These are phyloP conservation scores for Tonatia bakeri DNA, from an alignment of 2,113 vertebrate genomes.

Conservation along the genomic window DNA sequence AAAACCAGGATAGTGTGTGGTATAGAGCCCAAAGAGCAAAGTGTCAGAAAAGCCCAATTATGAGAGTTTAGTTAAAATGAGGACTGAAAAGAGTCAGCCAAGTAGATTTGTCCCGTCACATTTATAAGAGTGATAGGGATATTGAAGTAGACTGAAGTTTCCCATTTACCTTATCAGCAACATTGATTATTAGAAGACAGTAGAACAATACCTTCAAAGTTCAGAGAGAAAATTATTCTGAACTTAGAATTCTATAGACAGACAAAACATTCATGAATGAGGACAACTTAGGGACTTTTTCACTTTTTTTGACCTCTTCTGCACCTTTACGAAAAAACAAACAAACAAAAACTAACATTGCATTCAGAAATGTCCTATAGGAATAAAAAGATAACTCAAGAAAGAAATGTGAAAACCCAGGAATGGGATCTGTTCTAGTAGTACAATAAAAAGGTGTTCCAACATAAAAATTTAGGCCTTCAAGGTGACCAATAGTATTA, in stretches of 20 bases:
- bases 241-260: conserved; percentile 3
- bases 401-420: neutral
- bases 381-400: neutral
- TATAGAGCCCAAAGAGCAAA: neutral
- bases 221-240: too few relatives aligned
- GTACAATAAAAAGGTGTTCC: neutral
- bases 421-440: neutral
- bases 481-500: neutral
- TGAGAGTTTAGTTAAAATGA: neutral
- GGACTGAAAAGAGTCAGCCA: neutral
- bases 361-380: neutral
- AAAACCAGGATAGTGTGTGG: neutral
- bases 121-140: neutral
- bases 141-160: neutral
- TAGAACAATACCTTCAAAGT: neutral
- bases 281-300: neutral
- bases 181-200: neutral
- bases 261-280: neutral
- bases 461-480: neutral
- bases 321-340: neutral
- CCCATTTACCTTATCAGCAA: neutral
- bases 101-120: neutral
- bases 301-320: neutral
- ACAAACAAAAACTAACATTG: neutral
- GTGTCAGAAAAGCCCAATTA: neutral